Conservation (phyloP, 2,797 vertebrate species). For the Avahi laniger region DNA sequence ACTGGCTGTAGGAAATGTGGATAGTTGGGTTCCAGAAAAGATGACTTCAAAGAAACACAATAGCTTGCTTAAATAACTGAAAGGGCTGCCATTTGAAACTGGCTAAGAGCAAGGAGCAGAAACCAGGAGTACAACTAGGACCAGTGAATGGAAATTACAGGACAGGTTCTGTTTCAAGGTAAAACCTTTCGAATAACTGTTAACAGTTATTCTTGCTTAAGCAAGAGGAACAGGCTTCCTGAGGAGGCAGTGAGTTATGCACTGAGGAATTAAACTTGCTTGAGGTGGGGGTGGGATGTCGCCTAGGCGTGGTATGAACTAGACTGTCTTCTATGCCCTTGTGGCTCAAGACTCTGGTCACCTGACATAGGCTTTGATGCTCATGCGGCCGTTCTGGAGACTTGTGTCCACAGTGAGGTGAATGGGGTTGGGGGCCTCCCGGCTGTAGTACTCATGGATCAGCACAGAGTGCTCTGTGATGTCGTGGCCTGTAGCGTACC, state of each 20-base stretch:
- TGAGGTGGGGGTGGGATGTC: too few species aligned
- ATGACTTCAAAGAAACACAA: background rate
- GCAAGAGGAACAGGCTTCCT: background rate
- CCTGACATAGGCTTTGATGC: conserved; percentile 97
- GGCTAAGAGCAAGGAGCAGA: background rate
- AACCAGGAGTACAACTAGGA: background rate
- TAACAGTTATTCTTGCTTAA: background rate
- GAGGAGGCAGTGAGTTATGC: background rate
- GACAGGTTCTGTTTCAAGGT: background rate
- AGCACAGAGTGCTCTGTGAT: conserved; percentile 98
- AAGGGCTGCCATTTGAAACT: background rate
- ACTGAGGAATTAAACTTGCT: background rate
- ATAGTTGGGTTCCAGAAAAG: background rate
- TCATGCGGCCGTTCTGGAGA: conserved; percentile 94
- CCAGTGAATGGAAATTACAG: background rate
- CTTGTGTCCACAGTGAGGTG: conserved; percentile 95
- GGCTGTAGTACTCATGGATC: conserved; percentile 98
- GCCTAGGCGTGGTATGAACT: background rate
- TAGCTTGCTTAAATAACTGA: background rate
- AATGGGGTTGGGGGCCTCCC: conserved; percentile 95
- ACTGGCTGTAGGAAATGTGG: accelerated
- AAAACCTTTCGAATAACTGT: background rate
- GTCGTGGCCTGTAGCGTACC: conserved; percentile 98
- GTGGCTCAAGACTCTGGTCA: background rate
- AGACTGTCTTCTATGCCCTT: background rate